These are phyloP conservation scores for Zosterops hypoxanthus DNA, from an alignment of 2,113 vertebrate species.

Conservation along the genomic window DNA sequence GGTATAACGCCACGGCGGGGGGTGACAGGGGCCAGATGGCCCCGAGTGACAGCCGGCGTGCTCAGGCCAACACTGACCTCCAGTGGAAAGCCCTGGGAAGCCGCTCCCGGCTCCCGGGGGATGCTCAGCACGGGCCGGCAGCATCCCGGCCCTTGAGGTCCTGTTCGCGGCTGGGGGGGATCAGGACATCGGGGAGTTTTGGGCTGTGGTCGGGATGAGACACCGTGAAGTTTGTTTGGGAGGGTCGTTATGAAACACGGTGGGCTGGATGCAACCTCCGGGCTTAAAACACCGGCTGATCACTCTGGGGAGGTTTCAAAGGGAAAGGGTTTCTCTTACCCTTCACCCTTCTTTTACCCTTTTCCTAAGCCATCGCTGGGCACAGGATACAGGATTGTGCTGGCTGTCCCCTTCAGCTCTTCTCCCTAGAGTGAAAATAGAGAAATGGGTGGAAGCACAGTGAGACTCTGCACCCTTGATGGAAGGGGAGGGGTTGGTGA, in stretches of 20 bases:
- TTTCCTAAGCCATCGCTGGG: not conserved
- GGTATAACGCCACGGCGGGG: too few species aligned
- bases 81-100: slow-evolving; percentile 42
- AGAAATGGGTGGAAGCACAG: not conserved
- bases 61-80: slow-evolving; percentile 51
- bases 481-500: not conserved
- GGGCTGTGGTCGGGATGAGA: not conserved
- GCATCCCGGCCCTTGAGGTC: not conserved
- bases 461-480: rapidly evolving
- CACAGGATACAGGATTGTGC: not conserved
- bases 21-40: not conserved
- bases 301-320: not conserved
- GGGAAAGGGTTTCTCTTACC: not conserved
- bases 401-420: not conserved
- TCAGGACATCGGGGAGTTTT: not conserved
- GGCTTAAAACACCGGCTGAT: not conserved
- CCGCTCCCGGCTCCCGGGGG: not conserved
- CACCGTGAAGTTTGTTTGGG: not conserved
- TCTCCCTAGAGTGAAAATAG: not conserved
- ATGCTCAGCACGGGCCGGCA: rapidly evolving
- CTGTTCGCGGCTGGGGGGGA: rapidly evolving
- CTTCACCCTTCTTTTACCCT: not conserved
- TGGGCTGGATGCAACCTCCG: not conserved
- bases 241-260: not conserved
- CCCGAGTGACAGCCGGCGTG: not conserved